Evolutionary conservation across 2,888 invertebrate species (phyloP).

Genomic region (Chrysolina haemoptera): DNA sequence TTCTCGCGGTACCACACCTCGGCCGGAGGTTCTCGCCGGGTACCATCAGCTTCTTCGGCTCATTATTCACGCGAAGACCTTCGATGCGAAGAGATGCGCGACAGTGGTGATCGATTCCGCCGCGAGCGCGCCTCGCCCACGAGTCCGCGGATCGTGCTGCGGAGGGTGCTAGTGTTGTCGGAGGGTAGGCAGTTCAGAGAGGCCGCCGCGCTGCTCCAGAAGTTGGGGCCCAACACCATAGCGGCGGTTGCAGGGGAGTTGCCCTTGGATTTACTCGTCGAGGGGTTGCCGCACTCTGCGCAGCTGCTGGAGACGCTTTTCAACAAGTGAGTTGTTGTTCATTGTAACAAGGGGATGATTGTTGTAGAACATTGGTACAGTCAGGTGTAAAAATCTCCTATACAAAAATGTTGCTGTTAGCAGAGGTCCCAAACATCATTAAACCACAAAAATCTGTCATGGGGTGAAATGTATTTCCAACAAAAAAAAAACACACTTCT

Average conservation of each 20-base stretch:
- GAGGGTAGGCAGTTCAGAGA: slow-evolving; percentile 93
- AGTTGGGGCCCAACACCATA: slow-evolving; percentile 85
- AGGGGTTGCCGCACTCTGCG: slow-evolving; percentile 90
- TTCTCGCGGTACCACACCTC: neutral
- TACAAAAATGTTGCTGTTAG: no score
- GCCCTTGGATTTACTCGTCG: slow-evolving; percentile 90
- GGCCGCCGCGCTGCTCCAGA: slow-evolving; percentile 87
- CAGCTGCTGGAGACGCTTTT: slow-evolving; percentile 89
- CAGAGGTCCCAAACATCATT: no score
- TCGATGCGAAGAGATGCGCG: slow-evolving; percentile 73
- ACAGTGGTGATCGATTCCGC: slow-evolving; percentile 81
- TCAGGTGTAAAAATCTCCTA: no score
- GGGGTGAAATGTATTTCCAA: no score
- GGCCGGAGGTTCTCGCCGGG: slow-evolving; percentile 9
- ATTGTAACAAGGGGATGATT: slow-evolving; percentile 57
- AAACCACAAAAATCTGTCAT: no score
- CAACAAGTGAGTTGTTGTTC: slow-evolving; percentile 74
- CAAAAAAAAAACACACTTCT: no score
- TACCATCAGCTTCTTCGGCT: slow-evolving; percentile 23
- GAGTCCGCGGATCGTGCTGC: slow-evolving; percentile 78
- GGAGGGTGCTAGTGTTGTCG: slow-evolving; percentile 84
- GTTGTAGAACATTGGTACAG: no score
- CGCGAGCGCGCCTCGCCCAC: slow-evolving; percentile 76
- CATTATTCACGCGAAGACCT: slow-evolving; percentile 57
- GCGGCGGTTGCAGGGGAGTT: slow-evolving; percentile 83